Conservation (phyloP, 2,888 invertebrate genomes). For the Cartodere bifasciata region DNA sequence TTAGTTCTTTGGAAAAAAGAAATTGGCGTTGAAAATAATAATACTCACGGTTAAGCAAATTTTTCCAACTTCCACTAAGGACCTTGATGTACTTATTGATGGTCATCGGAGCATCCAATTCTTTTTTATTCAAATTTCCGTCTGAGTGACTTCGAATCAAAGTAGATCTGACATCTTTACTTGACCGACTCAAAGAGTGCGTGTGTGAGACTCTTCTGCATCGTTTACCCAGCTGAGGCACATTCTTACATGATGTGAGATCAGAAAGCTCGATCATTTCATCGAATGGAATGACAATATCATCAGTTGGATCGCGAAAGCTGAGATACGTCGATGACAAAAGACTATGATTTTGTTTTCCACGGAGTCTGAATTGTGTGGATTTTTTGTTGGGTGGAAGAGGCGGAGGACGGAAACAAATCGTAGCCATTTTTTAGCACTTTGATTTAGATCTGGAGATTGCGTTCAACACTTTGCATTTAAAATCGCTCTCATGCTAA, state of each 20-base stretch:
- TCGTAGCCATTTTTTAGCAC: constrained; percentile 38
- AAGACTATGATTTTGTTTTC: constrained; percentile 24
- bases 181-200: constrained; percentile 35
- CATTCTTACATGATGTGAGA: constrained; percentile 15
- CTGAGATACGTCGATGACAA: constrained; percentile 44
- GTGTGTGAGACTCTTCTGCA: constrained; percentile 30
- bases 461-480: too few species aligned
- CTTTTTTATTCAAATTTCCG: constrained; percentile 44
- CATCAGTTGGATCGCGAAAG: constrained; percentile 43
- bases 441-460: constrained; percentile 3
- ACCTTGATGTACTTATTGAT: constrained; percentile 59
- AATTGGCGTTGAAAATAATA: too few species aligned
- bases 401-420: constrained; percentile 45
- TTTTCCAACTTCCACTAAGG: constrained; percentile 69
- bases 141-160: constrained; percentile 59
- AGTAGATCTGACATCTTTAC: constrained; percentile 25
- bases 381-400: constrained; percentile 42
- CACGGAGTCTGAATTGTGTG: constrained; percentile 15
- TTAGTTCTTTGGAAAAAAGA: too few species aligned
- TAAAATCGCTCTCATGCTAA: too few species aligned
- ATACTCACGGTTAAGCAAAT: constrained; percentile 63
- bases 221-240: constrained; percentile 19
- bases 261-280: constrained; percentile 25
- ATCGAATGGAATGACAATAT: constrained; percentile 26
- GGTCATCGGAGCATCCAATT: constrained; percentile 30